Evolutionary conservation across 2,888 invertebrate species (phyloP), one percentile per base, ranked within the genome.

Genomic region (Eurytoma adleriae): DNA sequence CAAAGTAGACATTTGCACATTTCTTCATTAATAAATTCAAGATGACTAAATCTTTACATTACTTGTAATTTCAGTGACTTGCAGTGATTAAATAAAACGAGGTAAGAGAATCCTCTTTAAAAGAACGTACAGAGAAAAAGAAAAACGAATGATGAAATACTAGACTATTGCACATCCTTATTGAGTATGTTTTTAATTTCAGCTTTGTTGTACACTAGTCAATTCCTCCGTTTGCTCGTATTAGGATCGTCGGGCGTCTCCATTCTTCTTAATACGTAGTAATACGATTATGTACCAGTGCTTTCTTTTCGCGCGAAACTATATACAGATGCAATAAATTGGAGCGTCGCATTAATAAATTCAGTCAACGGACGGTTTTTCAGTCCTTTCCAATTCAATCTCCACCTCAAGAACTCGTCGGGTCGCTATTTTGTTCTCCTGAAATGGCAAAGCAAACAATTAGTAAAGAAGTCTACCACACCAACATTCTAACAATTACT

Each of bases 201-300:
- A 66, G 52, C 56, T 68, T 66, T 68, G 72, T 71, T 71, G 61
- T 77, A 80, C 68, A 74, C 78, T 84, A 85, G 79, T 86, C 84
- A 85, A 85, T 84, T 85, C 84, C 84, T 83, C 83, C 76, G 52
- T 66, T 73, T 61, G 18, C 70, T 73, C 64, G 30, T 73, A 71
- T 82, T 80, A 84, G 76, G 81, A 82, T 84, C 78, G 73, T 83
- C 83, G 84, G 80, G 20, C 54, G 54, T 71, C 71, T 75, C 56
- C 62, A 48, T 74, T 75, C 82, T 79, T 83, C 84, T 85, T 87
- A 87, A 87, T 85, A 86, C 83, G 82, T 85, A 87, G 84, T 88
- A 86, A 85, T 88, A 87, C 85, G 83, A 84, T 86, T 86, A 87
- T 88, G 84, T 88, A 88, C 86, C 84, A 85, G 83, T 85, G 85